phyloP scores from a whole-genome alignment of 2,113 vertebrate species.

The Gnathonemus longibarbis region DNA sequence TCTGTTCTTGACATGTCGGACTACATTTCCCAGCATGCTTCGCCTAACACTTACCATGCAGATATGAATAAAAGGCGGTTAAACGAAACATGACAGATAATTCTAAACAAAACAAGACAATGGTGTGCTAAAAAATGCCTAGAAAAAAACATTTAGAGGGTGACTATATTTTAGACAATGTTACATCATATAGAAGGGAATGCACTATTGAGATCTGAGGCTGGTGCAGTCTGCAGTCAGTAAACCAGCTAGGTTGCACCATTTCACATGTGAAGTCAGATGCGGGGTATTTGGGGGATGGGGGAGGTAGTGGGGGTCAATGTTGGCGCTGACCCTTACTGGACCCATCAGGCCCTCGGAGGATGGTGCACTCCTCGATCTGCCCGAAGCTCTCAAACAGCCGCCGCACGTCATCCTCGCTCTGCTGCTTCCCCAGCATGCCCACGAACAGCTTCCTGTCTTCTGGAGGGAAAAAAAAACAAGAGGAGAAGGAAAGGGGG shows the following conservation, averaged over 20 bases:
- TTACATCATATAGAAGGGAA: neutral
- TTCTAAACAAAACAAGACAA: neutral
- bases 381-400: conserved; percentile 91
- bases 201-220: neutral
- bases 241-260: neutral
- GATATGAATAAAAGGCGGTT: neutral
- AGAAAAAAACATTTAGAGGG: neutral
- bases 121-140: neutral
- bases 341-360: conserved; percentile 89
- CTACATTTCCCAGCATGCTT: neutral
- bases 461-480: conserved; percentile 72
- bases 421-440: conserved; percentile 91
- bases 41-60: neutral
- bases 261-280: neutral
- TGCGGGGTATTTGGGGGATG: neutral
- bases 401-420: conserved; percentile 84
- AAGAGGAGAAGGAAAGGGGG: conserved; percentile 41
- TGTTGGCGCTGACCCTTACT: conserved; percentile 77
- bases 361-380: conserved; percentile 95
- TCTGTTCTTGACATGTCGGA: neutral
- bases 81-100: neutral
- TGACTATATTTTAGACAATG: neutral
- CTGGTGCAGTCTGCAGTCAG: neutral
- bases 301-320: neutral
- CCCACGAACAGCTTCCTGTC: conserved; percentile 98